phyloP scores from a whole-genome alignment of 2,797 vertebrate genomes.

The Myoxocephalus aenaeus region DNA sequence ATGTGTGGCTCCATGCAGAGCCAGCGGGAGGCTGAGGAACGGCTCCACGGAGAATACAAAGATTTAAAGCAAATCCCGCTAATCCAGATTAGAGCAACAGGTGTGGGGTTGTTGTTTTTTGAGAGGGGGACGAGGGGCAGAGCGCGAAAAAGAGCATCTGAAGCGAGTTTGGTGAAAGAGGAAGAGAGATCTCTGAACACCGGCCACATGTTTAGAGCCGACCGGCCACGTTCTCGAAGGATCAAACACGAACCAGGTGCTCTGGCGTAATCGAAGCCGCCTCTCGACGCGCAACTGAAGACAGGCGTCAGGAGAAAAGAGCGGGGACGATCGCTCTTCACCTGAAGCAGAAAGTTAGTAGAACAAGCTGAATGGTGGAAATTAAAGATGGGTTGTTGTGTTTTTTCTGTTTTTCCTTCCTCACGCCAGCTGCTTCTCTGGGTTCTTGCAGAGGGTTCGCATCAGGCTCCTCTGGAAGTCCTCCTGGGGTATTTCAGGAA shows the following conservation, averaged over 20 bases:
- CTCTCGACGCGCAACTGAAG: conserved; percentile 48
- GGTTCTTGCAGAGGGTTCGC: conserved; percentile 75
- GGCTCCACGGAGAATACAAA: conserved; percentile 15
- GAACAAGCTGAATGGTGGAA: background rate
- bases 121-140: background rate
- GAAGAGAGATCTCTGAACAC: conserved; percentile 43
- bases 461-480: conserved; percentile 82
- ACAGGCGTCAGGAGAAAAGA: conserved; percentile 27
- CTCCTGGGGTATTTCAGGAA: conserved; percentile 84
- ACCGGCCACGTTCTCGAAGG: conserved; percentile 19
- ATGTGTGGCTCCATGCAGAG: conserved; percentile 33
- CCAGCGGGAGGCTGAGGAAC: conserved; percentile 17
- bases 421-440: conserved; percentile 69
- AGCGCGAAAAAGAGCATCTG: conserved; percentile 63
- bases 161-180: conserved; percentile 67
- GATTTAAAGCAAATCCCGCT: conserved; percentile 31
- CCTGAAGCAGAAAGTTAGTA: conserved; percentile 5
- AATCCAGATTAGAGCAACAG: conserved; percentile 33
- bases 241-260: conserved; percentile 76
- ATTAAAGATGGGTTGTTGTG: background rate
- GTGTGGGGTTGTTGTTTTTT: conserved; percentile 21
- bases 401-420: background rate
- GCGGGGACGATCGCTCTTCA: conserved; percentile 11
- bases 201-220: conserved; percentile 58
- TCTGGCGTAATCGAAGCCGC: conserved; percentile 61